These are phyloP conservation scores for Formica selysi DNA, from an alignment of 1,140 invertebrate genomes.

Conservation along the genomic window DNA sequence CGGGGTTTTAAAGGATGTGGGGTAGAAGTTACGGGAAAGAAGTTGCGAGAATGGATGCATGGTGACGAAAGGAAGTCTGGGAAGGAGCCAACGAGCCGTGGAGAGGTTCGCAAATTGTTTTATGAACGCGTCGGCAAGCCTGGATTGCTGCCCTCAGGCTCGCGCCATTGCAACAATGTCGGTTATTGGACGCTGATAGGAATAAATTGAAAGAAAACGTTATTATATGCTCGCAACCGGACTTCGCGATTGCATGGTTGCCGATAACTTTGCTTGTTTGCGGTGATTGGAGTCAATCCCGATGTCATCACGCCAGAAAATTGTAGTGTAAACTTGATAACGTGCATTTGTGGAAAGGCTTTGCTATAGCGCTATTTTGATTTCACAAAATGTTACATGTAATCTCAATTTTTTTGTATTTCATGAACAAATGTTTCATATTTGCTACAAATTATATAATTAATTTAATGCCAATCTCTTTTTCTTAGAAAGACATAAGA, in stretches of 20 bases:
- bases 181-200: constrained; percentile 70
- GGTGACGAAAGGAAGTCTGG: constrained; percentile 34
- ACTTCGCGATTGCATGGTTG: constrained; percentile 13
- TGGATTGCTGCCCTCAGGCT: constrained; percentile 74
- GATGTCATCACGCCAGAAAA: background rate
- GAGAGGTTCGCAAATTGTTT: constrained; percentile 79
- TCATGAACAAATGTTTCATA: background rate
- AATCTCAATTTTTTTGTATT: background rate
- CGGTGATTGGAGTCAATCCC: constrained; percentile 5
- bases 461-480: background rate
- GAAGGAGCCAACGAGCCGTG: constrained; percentile 64
- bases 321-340: background rate
- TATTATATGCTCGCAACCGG: constrained; percentile 62
- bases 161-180: constrained; percentile 61
- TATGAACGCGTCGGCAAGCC: constrained; percentile 75
- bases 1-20: constrained; percentile 21
- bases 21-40: constrained; percentile 54
- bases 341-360: background rate
- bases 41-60: constrained; percentile 42
- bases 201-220: constrained; percentile 74
- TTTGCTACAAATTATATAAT: background rate
- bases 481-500: background rate
- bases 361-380: background rate
- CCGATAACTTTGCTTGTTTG: constrained; percentile 26
- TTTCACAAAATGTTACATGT: background rate